Conservation (phyloP, 2,113 vertebrate species). For the human (Homo sapiens) region GRCh38 chr3:47402001-47402500, state of each 20-base stretch:
- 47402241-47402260: background rate
- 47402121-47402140: background rate
- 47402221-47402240: background rate
- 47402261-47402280: background rate
- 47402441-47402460: too few species aligned
- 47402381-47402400: too few species aligned
- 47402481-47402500: too few species aligned
- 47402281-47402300: too few species aligned
- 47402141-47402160: background rate
- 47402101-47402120: background rate
- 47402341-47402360: too few species aligned
- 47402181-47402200: slow-evolving; percentile 15
- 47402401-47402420: too few species aligned
- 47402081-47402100: background rate
- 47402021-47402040: background rate
- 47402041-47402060: too few species aligned
- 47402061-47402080: background rate
- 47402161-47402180: background rate
- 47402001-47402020: background rate
- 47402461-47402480: too few species aligned
- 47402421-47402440: too few species aligned
- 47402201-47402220: background rate
- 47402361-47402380: too few species aligned
- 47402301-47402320: too few species aligned
- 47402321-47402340: too few species aligned